Percentiles rank a stretch among this genome's conserved stretches.
Conservation (phyloP, 2,113 vertebrate genomes). For the Psittacula cyanocephala region DNA sequence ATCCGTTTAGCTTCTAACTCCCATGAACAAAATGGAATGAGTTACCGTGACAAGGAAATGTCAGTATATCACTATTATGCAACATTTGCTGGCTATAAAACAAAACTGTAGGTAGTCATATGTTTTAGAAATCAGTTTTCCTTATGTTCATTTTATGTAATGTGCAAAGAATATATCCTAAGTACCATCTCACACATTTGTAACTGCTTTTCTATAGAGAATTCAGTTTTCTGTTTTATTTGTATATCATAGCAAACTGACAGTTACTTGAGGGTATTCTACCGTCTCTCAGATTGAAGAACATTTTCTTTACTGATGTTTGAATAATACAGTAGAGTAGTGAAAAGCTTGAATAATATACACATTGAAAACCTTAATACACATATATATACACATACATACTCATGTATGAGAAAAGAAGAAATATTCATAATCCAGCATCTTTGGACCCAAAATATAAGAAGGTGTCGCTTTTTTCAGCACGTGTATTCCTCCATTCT, state of each 20-base stretch:
- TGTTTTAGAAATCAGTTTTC: neutral
- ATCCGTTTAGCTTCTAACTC: neutral
- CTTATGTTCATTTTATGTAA: neutral
- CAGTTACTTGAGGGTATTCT: neutral
- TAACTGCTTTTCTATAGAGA: neutral
- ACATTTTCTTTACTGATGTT: neutral
- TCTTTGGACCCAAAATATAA: neutral
- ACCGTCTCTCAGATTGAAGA: neutral
- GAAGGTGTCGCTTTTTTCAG: neutral
- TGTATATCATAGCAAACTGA: neutral
- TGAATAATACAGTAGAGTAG: neutral
- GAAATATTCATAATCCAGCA: neutral
- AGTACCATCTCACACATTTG: neutral
- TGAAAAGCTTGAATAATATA: neutral
- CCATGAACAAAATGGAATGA: neutral
- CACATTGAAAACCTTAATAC: neutral
- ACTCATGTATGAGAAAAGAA: neutral
- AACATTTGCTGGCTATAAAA: neutral
- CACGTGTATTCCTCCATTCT: neutral
- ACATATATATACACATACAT: fast-evolving
- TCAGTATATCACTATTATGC: neutral
- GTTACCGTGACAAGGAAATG: neutral
- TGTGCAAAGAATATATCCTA: neutral
- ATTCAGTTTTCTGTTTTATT: neutral
- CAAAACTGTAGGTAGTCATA: neutral